A percentile compares a stretch with the other conserved stretches of the same genome.
Evolutionary conservation across 2,888 invertebrate genomes (phyloP).

Genomic region (Myopa tessellatipennis): DNA sequence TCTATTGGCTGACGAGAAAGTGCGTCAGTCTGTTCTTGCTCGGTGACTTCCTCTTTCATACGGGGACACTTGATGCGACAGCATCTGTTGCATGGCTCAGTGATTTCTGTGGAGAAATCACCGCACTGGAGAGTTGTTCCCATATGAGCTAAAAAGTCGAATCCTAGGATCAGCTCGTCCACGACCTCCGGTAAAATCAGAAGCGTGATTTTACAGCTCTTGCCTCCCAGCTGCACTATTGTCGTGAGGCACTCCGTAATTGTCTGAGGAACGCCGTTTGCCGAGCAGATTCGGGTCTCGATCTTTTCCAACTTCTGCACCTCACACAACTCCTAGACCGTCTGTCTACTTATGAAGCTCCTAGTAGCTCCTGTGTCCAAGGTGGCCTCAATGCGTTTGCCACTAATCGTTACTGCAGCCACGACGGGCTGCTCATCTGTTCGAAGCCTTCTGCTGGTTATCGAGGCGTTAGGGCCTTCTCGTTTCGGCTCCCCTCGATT

Average conservation of each 20-base stretch:
- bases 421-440: background rate
- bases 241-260: background rate
- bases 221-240: background rate
- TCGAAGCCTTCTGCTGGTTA: background rate
- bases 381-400: background rate
- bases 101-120: background rate
- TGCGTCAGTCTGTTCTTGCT: too few species aligned
- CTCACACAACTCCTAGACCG: background rate
- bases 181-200: background rate
- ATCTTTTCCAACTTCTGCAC: background rate
- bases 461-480: background rate
- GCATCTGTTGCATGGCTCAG: too few species aligned
- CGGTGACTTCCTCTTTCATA: too few species aligned
- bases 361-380: conserved; percentile 1
- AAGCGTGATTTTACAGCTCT: background rate
- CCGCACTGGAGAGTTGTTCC: background rate
- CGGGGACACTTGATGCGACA: too few species aligned
- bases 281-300: background rate
- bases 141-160: background rate
- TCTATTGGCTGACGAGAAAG: too few species aligned
- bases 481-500: background rate
- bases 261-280: background rate
- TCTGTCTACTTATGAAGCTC: background rate
- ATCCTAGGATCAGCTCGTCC: background rate
- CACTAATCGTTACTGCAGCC: background rate